A percentile compares a stretch with the other conserved stretches of the same genome.
phyloP scores from a whole-genome alignment of 2,113 vertebrate genomes.

The Laticauda colubrina region DNA sequence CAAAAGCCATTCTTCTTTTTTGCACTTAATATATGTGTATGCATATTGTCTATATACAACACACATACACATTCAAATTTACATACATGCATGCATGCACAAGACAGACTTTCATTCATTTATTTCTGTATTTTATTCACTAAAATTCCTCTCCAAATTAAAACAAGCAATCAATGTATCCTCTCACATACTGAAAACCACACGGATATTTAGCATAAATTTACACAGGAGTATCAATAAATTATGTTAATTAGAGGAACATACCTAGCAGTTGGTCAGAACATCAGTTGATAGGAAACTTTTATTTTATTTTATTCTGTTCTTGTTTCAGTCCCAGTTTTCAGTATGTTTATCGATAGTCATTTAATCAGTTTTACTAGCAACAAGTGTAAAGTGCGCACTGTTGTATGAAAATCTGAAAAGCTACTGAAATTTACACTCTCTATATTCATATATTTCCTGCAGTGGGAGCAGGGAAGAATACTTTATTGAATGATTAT shows the following conservation, averaged over 20 bases:
- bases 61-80: neutral
- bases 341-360: neutral
- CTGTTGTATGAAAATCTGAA: neutral
- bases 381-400: neutral
- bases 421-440: neutral
- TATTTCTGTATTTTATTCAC: neutral
- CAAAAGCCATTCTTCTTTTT: neutral
- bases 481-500: neutral
- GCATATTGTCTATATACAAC: neutral
- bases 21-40: neutral
- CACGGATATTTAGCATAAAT: neutral
- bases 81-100: neutral
- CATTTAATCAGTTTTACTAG: neutral
- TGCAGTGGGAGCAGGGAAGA: neutral
- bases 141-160: neutral
- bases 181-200: neutral
- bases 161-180: neutral
- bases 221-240: neutral
- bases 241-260: neutral
- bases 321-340: neutral
- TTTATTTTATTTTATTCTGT: neutral
- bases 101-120: neutral
- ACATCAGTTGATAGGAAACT: neutral
- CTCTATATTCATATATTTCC: neutral
- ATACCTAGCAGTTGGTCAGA: neutral